Evolutionary conservation across 2,797 vertebrate genomes (phyloP), one percentile per base, ranked within the genome.

Genomic region (Denticeps clupeoides): DNA sequence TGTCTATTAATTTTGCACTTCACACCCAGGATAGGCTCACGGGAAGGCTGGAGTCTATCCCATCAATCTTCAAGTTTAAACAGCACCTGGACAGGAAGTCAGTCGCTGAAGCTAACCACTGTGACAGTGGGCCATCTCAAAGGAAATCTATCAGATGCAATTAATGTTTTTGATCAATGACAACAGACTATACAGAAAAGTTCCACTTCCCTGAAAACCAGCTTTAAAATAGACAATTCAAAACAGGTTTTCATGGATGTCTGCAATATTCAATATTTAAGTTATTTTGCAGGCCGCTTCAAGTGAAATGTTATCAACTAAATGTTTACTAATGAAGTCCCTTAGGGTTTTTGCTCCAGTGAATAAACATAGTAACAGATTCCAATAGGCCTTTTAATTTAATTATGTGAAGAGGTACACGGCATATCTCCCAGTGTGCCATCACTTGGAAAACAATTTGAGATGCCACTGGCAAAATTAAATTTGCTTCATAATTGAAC

Each of bases 311-410:
- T 21, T 18, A n/a, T n/a, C 41, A 12, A n/a, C 23, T 46, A 13
- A 49, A 42, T 53, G 22, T 59, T 53, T 46, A 46, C 46, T 54
- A 59, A 59, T 59, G 33, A 22, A 28, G 49, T 32, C 28, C 26
- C 10, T 19, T 22, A 21, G 24, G 44, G 11, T 27, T 27, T 27
- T 27, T 27, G n/a, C 40, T 18, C 9, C 24, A 12, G 11, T 27
- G 26, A 27, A 19, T 33, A 22, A 35, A 29, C 19, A 23, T 28
- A 4, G 26, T 29, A 13, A 4, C 3, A 27, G 27, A n/a, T n/a
- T n/a, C n/a, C n/a, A n/a, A n/a, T n/a, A n/a, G 24, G 23, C 12
- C 10, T 18, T 31, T 49, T 45, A 49, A 55, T 40, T 13, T 21
- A 13, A 49, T 49, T 21, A 18, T 15, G 21, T 26, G 27, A 38